Conservation (phyloP, 2,888 invertebrate genomes). For the Callinectes sapidus region DNA sequence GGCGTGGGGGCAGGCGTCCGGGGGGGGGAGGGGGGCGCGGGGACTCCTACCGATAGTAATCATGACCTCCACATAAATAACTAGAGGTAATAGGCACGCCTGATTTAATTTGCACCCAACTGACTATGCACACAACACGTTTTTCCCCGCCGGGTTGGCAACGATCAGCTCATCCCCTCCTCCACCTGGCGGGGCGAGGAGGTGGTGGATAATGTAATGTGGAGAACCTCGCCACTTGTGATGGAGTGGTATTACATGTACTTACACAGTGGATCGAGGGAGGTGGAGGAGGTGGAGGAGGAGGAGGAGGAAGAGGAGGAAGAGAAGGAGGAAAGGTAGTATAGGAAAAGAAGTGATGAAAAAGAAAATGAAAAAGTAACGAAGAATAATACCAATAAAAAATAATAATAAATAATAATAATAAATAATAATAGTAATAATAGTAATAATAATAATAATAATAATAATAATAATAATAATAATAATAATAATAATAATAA, state of each 20-base stretch:
- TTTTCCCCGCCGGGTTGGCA: background rate
- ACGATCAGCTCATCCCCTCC: background rate
- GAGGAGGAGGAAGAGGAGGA: background rate
- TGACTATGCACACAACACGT: background rate
- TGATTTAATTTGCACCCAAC: constrained; percentile 18
- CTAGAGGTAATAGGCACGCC: background rate
- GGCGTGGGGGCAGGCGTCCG: background rate
- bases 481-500: no score
- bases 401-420: no score
- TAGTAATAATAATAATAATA: no score
- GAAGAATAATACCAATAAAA: no score
- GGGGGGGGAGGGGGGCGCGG: background rate
- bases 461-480: no score
- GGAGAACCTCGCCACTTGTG: background rate
- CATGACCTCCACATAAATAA: background rate
- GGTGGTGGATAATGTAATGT: background rate
- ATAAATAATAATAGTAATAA: no score
- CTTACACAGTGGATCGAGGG: background rate
- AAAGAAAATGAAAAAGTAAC: no score
- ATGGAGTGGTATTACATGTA: background rate
- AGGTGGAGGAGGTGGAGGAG: background rate
- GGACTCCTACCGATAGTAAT: background rate
- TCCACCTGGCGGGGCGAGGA: background rate
- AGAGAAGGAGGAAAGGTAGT: background rate
- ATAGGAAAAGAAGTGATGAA: no score